A percentile compares a stretch with the other conserved stretches of the same genome.
These are phyloP conservation scores for Smutsia temminckii DNA, from an alignment of 2,797 vertebrate species.

Conservation along the genomic window DNA sequence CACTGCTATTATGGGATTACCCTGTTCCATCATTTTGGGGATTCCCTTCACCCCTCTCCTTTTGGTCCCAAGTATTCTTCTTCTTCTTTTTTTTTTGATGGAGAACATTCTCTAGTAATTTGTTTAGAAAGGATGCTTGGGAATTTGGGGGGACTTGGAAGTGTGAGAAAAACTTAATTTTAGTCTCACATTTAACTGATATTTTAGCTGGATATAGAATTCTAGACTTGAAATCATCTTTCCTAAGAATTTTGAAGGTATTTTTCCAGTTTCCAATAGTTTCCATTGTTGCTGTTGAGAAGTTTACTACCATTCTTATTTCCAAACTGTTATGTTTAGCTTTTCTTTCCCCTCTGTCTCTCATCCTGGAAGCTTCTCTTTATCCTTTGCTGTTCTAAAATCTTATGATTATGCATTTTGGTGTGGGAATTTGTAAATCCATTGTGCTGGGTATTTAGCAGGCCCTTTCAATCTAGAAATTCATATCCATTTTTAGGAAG, in stretches of 20 bases:
- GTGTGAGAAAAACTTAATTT: background rate
- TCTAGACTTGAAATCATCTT: conserved; percentile 25
- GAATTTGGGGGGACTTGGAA: background rate
- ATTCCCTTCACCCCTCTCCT: background rate
- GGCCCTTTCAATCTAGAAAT: conserved; percentile 40
- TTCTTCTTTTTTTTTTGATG: conserved; percentile 20
- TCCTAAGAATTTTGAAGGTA: background rate
- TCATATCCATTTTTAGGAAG: background rate
- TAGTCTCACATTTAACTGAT: background rate
- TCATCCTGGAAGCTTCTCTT: conserved; percentile 24
- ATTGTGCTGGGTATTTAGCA: background rate
- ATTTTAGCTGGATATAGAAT: conserved; percentile 30
- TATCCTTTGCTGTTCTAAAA: conserved; percentile 32
- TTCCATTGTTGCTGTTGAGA: conserved; percentile 3
- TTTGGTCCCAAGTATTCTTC: background rate
- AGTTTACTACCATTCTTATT: conserved; percentile 20
- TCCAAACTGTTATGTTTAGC: background rate
- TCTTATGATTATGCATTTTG: conserved; percentile 17
- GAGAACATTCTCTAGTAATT: background rate
- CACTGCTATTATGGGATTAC: background rate
- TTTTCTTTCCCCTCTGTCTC: background rate
- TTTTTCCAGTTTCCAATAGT: background rate
- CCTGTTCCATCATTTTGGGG: background rate
- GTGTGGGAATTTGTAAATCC: conserved; percentile 36
- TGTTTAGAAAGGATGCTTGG: background rate